Base-by-base conservation (phyloP, 53 echinoderm and acorn worm species). In the Henricia sp. region DNA sequence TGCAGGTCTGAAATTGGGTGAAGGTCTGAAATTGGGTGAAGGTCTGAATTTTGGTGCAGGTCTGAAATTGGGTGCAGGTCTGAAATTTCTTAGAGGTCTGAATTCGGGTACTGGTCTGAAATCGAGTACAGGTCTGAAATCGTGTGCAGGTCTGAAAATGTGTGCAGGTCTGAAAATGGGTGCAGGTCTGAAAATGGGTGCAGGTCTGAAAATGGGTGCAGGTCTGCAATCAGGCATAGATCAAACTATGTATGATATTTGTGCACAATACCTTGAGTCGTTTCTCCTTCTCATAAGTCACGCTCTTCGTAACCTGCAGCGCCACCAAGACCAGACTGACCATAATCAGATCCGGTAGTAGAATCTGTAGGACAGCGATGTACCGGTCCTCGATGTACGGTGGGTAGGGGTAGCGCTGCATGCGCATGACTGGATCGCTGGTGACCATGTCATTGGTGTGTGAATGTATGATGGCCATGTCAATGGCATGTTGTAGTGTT, bases 281-380 rank as follows among this genome's bases (percentile, higher is more conserved):
- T 43, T 88, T 90, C 36, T 93, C 94, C 64, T 93, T 93, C 82
- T 93, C 94, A 51, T 93, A 88, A 16, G 88, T 84, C 29, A 93
- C 88, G 69, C 71, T 87, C 44, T 88, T 84, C 55, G 87, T 55
- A 17, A 93, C 91, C 33, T 84, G 85, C 10, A 93, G 88, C 13
- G 86, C 88, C 21, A 85, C 85, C 5, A 93, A 74, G 6, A 93
- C 88, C 26, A 91, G 83, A 52, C 94, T 91, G 62, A 93, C 85
- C 78, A 93, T 77, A 11, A 93, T 68, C 24, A 93, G 88, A 41
- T 73, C 85, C 0, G 94, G 94, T 6, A 94, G 71, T 36, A 89
- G 71, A 6, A 76, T 62, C 77, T 94, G 94, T 43, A 94, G 52
- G 26, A 91, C 90, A 11, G 83, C 66, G 68, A 94, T 82, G 42